Conservation (phyloP, 2,113 vertebrate species). For the human (Homo sapiens) region GRCh38 chrY:17327001-17327500, state of each 20-base stretch:
- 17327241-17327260: no score
- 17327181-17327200: not conserved
- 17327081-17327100: not conserved
- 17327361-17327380: not conserved
- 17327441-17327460: no score
- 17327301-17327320: no score
- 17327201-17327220: no score
- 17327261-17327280: not conserved
- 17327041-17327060: not conserved
- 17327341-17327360: not conserved
- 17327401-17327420: rapidly evolving
- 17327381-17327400: not conserved
- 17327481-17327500: not conserved
- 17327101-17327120: rapidly evolving
- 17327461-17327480: not conserved
- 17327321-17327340: not conserved
- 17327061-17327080: not conserved
- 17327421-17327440: rapidly evolving
- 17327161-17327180: no score
- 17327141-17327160: rapidly evolving
- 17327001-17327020: rapidly evolving
- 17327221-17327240: no score
- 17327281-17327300: no score
- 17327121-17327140: no score
- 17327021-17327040: rapidly evolving